phyloP scores from a whole-genome alignment of 2,888 invertebrate genomes.

The Malthinus seriepunctatus region DNA sequence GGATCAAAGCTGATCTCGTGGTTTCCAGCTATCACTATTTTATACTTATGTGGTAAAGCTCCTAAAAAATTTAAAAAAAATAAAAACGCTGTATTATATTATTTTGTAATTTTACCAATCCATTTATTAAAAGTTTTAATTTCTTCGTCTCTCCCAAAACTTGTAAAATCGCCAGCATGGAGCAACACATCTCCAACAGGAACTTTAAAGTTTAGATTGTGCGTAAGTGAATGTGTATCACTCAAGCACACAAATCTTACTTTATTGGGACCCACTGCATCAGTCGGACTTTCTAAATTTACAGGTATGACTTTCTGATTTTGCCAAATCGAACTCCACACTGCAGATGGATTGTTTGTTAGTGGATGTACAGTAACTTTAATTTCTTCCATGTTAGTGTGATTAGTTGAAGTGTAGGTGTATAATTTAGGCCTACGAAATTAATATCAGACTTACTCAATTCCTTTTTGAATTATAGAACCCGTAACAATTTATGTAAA shows the following conservation, averaged over 20 bases:
- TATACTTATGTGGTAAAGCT: conserved; percentile 72
- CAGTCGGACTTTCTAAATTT: conserved; percentile 62
- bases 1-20: conserved; percentile 83
- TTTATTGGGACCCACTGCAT: conserved; percentile 63
- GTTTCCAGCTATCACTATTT: conserved; percentile 85
- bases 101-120: conserved; percentile 58
- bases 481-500: too few relatives aligned
- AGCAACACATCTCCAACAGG: conserved; percentile 83
- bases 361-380: conserved; percentile 59
- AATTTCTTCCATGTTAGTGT: conserved; percentile 11
- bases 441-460: too few relatives aligned
- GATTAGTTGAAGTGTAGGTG: conserved; percentile 11
- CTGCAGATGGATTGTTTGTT: conserved; percentile 69
- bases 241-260: conserved; percentile 83
- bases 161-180: conserved; percentile 85
- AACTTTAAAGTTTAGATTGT: conserved; percentile 69
- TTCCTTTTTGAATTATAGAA: too few relatives aligned
- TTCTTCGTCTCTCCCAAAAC: conserved; percentile 73
- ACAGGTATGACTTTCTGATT: conserved; percentile 69
- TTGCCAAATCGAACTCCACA: conserved; percentile 71
- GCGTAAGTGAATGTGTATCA: conserved; percentile 77
- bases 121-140: conserved; percentile 76
- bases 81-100: background rate
- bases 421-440: conserved; percentile 6
- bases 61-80: conserved; percentile 34